These are phyloP conservation scores for Cossypha heuglini DNA, from an alignment of 2,797 vertebrate species.

Conservation along the genomic window DNA sequence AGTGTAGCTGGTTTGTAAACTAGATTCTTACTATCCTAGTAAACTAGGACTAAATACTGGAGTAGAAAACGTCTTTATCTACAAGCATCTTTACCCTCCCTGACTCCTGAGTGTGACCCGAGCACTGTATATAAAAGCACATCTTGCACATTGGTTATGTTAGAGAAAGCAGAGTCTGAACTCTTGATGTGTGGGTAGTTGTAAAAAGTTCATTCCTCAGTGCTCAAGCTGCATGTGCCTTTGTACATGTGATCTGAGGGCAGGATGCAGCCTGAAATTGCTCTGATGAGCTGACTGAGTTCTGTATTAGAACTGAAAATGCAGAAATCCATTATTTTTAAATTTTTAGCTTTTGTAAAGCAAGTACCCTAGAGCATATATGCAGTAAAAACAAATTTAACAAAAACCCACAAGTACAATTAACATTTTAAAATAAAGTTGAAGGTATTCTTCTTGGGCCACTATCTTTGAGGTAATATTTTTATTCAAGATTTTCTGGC, in stretches of 20 bases:
- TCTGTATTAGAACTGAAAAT: neutral
- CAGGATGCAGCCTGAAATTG: neutral
- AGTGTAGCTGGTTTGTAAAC: neutral
- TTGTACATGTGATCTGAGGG: neutral
- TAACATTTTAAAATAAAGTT: neutral
- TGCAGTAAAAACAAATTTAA: neutral
- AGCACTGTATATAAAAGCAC: neutral
- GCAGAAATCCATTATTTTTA: neutral
- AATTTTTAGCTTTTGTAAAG: neutral
- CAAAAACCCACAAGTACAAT: neutral
- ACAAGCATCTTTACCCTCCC: neutral
- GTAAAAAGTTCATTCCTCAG: neutral
- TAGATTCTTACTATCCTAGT: neutral
- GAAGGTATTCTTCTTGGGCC: neutral
- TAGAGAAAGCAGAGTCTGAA: neutral
- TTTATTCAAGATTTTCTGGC: neutral
- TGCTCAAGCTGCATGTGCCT: neutral
- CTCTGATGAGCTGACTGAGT: neutral
- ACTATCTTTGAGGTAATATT: neutral
- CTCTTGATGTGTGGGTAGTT: neutral
- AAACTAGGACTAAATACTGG: neutral
- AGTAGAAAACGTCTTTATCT: neutral
- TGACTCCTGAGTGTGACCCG: neutral
- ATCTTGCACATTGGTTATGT: rapidly evolving
- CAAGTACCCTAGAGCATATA: neutral